phyloP scores from a whole-genome alignment of 2,888 invertebrate species.

The Pseudococcus jackbeardsleyi region DNA sequence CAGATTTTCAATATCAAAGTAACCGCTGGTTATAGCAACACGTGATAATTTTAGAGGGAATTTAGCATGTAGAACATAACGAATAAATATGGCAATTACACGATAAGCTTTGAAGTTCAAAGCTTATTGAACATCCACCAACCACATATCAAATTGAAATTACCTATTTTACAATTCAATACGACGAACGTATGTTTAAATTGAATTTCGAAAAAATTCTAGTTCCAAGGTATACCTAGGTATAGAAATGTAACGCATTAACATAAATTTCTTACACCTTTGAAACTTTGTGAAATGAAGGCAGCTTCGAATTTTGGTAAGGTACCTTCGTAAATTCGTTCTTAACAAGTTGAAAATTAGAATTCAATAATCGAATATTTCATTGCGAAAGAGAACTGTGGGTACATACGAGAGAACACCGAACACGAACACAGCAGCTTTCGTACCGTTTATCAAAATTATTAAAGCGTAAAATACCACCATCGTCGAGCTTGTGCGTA shows the following conservation, averaged over 20 bases:
- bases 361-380: constrained; percentile 53
- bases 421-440: background rate
- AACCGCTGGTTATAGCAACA: too few species aligned
- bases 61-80: too few species aligned
- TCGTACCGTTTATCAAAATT: constrained; percentile 44
- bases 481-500: constrained; percentile 3
- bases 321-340: background rate
- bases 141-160: too few species aligned
- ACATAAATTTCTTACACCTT: constrained; percentile 25
- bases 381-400: background rate
- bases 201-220: background rate
- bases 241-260: background rate
- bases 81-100: too few species aligned
- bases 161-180: too few species aligned
- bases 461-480: constrained; percentile 44
- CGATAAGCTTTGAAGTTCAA: too few species aligned
- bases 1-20: background rate
- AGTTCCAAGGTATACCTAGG: background rate
- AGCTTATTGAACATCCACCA: too few species aligned
- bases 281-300: background rate
- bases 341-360: constrained; percentile 44
- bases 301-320: background rate
- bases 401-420: background rate
- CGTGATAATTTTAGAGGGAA: too few species aligned
- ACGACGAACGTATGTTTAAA: background rate